Conservation (phyloP, 2,888 invertebrate genomes). For the Tenthredo scrophulariae region DNA sequence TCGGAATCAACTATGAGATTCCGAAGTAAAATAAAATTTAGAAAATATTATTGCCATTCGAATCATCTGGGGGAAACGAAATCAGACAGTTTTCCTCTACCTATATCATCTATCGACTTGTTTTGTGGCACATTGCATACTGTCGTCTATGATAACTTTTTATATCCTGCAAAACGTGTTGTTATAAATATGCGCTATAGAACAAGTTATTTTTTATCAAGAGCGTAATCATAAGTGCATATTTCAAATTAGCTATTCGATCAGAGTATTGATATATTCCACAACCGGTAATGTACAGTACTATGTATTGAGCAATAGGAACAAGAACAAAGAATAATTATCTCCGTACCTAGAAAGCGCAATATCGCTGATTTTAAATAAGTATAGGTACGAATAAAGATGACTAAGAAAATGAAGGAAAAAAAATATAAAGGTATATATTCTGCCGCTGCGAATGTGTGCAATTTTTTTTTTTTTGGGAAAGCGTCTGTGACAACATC, state of each 20-base stretch:
- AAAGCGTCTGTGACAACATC: not conserved
- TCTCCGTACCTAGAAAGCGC: not conserved
- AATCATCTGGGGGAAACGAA: not conserved
- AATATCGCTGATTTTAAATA: constrained; percentile 3
- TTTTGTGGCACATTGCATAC: not conserved
- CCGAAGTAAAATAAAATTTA: not conserved
- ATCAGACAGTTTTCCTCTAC: not conserved
- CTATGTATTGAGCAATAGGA: not conserved
- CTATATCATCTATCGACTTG: not conserved
- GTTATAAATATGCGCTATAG: not conserved
- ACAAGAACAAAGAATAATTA: not conserved
- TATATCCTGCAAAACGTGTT: not conserved
- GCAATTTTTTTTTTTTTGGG: not conserved
- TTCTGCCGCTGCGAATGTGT: not conserved
- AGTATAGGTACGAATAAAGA: not conserved
- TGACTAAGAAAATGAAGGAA: not conserved
- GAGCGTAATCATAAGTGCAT: not conserved
- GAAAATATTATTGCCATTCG: not conserved
- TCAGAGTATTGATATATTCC: not conserved
- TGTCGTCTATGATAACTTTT: not conserved
- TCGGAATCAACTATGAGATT: not conserved
- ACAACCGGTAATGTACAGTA: not conserved
- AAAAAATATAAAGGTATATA: not conserved
- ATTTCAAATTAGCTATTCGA: not conserved
- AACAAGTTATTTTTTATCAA: not conserved